Conservation (phyloP, 2,113 vertebrate species). For the Grammomys surdaster region DNA sequence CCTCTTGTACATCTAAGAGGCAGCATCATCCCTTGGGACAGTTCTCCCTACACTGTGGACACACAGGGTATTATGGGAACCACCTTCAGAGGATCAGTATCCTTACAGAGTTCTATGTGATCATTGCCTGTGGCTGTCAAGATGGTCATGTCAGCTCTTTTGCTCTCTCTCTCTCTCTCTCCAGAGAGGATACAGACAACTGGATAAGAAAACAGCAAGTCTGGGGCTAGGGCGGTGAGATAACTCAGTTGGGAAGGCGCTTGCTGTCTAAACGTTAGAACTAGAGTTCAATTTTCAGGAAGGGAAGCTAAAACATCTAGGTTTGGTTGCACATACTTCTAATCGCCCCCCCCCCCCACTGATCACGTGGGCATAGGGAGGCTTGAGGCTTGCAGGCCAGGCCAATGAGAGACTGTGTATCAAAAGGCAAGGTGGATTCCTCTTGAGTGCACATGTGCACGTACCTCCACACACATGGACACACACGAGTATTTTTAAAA, state of each 20-base stretch:
- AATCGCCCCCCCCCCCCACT: not conserved
- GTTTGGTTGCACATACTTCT: not conserved
- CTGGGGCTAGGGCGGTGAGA: not conserved
- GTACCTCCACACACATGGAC: not conserved
- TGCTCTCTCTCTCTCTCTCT: not conserved
- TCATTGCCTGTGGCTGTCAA: not conserved
- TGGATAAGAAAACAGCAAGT: not conserved
- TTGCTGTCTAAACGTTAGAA: not conserved
- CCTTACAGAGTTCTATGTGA: not conserved
- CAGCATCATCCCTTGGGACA: not conserved
- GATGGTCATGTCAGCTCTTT: not conserved
- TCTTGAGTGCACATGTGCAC: not conserved
- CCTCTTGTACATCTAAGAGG: not conserved
- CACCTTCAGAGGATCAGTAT: not conserved
- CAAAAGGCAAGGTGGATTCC: not conserved
- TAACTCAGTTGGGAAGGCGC: not conserved
- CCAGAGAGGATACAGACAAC: not conserved
- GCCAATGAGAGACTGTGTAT: not conserved
- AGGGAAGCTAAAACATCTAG: not conserved
- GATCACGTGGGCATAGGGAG: not conserved
- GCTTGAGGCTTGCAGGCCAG: not conserved
- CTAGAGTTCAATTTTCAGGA: not conserved
- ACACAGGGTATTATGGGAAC: not conserved
- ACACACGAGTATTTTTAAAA: not conserved
- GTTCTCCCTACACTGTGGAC: not conserved